Percentiles rank a stretch among this genome's conserved stretches.
phyloP scores from a whole-genome alignment of 2,113 vertebrate species.

The rat (Rattus norvegicus) region GRCr8 NC_086022.1:161431001-161431500 shows the following conservation, averaged over 20 bases:
- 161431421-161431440: not conserved
- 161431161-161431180: not conserved
- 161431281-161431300: not conserved
- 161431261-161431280: not conserved
- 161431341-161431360: not conserved
- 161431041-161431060: not conserved
- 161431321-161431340: not conserved
- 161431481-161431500: not conserved
- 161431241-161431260: not conserved
- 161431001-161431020: not conserved
- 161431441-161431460: not conserved
- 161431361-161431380: not conserved
- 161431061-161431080: not conserved
- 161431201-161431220: too few species aligned
- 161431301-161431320: too few species aligned
- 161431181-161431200: not conserved
- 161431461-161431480: not conserved
- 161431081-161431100: not conserved
- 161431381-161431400: not conserved
- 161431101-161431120: not conserved
- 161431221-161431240: not conserved
- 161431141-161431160: not conserved
- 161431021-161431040: not conserved
- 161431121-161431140: not conserved
- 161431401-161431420: not conserved